Evolutionary conservation across 35 echinoderm and acorn worm species (phyloP).

Genomic region (Lytechinus pictus): DNA sequence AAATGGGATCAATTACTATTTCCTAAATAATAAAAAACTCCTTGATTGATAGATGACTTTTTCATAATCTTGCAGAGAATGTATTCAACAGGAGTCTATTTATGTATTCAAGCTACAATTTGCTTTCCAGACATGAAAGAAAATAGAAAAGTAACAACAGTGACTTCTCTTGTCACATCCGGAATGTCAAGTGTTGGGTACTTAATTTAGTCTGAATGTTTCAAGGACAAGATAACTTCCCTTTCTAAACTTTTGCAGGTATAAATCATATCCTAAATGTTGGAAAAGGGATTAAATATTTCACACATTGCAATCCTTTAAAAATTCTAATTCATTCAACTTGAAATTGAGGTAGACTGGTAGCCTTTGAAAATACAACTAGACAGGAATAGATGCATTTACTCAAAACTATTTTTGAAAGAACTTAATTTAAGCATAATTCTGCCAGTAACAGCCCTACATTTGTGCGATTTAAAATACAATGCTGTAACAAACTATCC

Average conservation of each 20-base stretch:
- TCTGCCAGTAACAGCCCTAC: no score
- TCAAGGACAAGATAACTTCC: background rate
- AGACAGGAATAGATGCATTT: no score
- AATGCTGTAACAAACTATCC: background rate
- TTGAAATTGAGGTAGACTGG: no score
- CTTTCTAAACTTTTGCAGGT: background rate
- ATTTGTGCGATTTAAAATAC: no score
- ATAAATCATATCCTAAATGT: background rate
- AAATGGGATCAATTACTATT: no score
- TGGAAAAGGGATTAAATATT: background rate
- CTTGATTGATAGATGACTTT: no score
- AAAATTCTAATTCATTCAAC: background rate
- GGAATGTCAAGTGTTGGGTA: background rate
- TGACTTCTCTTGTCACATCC: background rate
- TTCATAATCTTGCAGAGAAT: no score
- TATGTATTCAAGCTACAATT: background rate
- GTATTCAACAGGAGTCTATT: no score
- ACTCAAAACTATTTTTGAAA: no score
- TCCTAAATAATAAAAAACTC: no score
- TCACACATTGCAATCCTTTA: background rate
- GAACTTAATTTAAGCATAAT: no score
- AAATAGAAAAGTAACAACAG: background rate
- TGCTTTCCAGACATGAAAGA: background rate
- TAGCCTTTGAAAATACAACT: no score
- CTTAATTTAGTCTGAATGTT: background rate